A percentile compares a stretch with the other conserved stretches of the same genome.
Conservation (phyloP, 2,888 invertebrate genomes). For the Rotaria magnacalcarata region DNA sequence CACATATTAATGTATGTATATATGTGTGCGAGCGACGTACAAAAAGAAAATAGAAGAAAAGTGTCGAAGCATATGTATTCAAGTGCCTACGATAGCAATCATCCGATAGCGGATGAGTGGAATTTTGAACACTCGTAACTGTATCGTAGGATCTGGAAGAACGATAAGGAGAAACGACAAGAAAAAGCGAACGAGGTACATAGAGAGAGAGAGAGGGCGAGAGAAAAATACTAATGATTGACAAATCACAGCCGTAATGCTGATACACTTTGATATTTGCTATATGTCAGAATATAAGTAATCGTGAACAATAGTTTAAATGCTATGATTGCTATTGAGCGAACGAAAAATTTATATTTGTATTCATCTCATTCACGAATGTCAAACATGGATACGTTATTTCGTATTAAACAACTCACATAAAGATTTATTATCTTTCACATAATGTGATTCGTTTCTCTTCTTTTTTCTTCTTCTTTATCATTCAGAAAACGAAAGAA, state of each 20-base stretch:
- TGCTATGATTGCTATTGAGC: not conserved
- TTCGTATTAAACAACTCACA: too few relatives aligned
- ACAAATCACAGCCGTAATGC: not conserved
- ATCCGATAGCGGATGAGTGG: not conserved
- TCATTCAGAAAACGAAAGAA: not conserved
- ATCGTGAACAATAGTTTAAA: not conserved
- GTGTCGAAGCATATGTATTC: not conserved
- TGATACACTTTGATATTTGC: not conserved
- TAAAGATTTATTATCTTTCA: too few relatives aligned
- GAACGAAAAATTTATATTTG: not conserved
- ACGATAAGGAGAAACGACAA: not conserved
- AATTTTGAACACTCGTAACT: not conserved
- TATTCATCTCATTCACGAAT: too few relatives aligned
- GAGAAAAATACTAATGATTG: not conserved
- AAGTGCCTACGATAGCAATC: not conserved
- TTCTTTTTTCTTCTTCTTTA: too few relatives aligned
- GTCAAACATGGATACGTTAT: too few relatives aligned
- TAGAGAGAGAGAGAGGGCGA: not conserved
- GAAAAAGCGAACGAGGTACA: not conserved
- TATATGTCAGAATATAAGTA: conserved; percentile 12
- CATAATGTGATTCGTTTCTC: too few relatives aligned
- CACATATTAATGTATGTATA: not conserved
- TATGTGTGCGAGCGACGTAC: not conserved
- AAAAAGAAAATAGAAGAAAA: not conserved
- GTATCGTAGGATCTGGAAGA: not conserved